These are phyloP conservation scores for Liodrosophila aerea DNA, from an alignment of 2,888 invertebrate genomes.

Conservation along the genomic window DNA sequence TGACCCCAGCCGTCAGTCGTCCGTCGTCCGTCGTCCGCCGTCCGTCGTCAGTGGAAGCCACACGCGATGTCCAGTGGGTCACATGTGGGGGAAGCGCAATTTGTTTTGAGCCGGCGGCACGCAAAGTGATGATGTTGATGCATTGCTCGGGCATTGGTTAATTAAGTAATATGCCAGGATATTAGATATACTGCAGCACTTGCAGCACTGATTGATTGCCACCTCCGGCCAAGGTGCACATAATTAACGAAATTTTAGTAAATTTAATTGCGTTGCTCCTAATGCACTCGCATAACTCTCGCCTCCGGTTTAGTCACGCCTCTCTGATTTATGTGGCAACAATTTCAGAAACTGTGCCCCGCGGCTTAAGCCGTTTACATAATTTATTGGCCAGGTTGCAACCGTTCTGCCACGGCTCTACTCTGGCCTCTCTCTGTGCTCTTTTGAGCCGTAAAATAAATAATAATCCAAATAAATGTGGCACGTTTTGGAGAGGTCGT, in stretches of 20 bases:
- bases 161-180: constrained; percentile 79
- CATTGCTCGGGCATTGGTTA: constrained; percentile 77
- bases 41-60: constrained; percentile 16
- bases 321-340: constrained; percentile 60
- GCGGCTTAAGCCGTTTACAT: constrained; percentile 72
- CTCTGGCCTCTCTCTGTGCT: neutral
- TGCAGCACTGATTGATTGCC: constrained; percentile 51
- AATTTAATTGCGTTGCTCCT: constrained; percentile 47
- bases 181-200: constrained; percentile 52
- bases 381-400: constrained; percentile 60
- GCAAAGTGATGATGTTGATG: constrained; percentile 69
- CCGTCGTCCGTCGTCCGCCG: neutral
- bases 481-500: constrained; percentile 22
- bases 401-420: neutral
- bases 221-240: neutral
- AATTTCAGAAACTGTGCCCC: constrained; percentile 44
- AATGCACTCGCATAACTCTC: constrained; percentile 43
- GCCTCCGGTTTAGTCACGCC: constrained; percentile 42
- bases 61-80: constrained; percentile 43
- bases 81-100: constrained; percentile 24
- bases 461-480: constrained; percentile 74
- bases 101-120: constrained; percentile 25
- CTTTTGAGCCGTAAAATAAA: constrained; percentile 58
- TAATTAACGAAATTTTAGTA: constrained; percentile 16
- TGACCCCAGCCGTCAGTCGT: constrained; percentile 25